phyloP scores from a whole-genome alignment of 2,113 vertebrate species.

The Mastomys natalensis region DNA sequence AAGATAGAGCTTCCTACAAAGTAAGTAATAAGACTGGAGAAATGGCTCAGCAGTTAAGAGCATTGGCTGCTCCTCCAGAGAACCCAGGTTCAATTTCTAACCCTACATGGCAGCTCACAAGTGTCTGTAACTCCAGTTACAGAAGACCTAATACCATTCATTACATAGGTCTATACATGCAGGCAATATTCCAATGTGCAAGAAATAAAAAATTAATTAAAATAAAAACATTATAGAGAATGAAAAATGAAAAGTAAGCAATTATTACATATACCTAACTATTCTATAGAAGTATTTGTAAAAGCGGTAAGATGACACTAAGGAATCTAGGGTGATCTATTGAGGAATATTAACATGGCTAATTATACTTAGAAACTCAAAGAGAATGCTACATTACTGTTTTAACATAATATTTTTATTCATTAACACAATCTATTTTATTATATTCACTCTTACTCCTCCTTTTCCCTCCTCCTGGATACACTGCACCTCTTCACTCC shows the following conservation, averaged over 20 bases:
- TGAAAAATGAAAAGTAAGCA: not conserved
- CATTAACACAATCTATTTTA: not conserved
- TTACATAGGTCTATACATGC: not conserved
- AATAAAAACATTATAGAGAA: not conserved
- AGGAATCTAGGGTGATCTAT: not conserved
- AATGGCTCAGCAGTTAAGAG: not conserved
- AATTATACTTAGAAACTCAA: not conserved
- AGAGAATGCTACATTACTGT: not conserved
- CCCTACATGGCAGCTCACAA: not conserved
- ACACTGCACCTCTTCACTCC: not conserved
- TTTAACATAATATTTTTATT: not conserved
- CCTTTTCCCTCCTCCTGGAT: not conserved
- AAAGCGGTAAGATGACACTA: not conserved
- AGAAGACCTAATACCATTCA: not conserved
- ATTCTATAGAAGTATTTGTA: not conserved
- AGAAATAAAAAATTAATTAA: not conserved
- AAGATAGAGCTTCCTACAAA: constrained; percentile 2
- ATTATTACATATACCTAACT: not conserved
- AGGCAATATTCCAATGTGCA: not conserved
- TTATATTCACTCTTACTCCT: not conserved
- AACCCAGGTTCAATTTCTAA: not conserved
- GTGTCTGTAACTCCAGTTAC: not conserved
- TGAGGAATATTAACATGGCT: not conserved
- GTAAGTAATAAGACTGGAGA: not conserved
- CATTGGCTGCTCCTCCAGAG: not conserved